Percentiles rank a stretch among this genome's conserved stretches.
These are phyloP conservation scores for Montipora efflorescens DNA, from an alignment of 64 coral and sea anemone genomes.

Conservation along the genomic window DNA sequence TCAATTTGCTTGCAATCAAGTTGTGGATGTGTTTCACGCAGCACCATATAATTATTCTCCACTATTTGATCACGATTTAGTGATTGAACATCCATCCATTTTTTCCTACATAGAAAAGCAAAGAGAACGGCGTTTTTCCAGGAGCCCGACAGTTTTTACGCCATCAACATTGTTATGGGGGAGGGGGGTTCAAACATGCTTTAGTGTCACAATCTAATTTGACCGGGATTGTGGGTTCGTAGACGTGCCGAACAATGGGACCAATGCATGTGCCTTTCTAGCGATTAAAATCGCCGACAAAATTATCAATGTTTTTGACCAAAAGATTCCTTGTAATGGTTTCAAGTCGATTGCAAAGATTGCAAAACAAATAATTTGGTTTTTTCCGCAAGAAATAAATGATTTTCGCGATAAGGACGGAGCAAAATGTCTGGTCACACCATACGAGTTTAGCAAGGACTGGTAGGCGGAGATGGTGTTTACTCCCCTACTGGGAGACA, in stretches of 20 bases:
- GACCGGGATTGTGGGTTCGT: background rate
- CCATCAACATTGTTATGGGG: too few species aligned
- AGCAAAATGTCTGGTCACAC: slow-evolving; percentile 24
- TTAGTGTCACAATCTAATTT: too few species aligned
- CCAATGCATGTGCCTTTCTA: slow-evolving; percentile 40
- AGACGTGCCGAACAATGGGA: slow-evolving; percentile 30
- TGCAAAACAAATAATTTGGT: slow-evolving; percentile 33
- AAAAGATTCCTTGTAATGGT: slow-evolving; percentile 39
- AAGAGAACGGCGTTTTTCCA: too few species aligned
- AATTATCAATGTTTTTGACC: slow-evolving; percentile 53
- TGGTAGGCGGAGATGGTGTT: slow-evolving; percentile 33
- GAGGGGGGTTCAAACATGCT: too few species aligned
- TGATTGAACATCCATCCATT: too few species aligned
- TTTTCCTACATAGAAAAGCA: too few species aligned
- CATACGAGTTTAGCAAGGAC: slow-evolving; percentile 40
- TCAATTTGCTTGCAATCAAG: too few species aligned
- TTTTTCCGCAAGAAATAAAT: slow-evolving; percentile 44
- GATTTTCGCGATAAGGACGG: slow-evolving; percentile 31
- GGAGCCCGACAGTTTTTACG: too few species aligned
- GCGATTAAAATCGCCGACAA: slow-evolving; percentile 50
- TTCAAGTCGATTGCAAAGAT: slow-evolving; percentile 22
- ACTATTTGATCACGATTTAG: too few species aligned
- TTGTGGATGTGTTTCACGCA: too few species aligned
- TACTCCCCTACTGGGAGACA: slow-evolving; percentile 39
- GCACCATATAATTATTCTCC: too few species aligned